Percentiles rank a stretch among this genome's conserved stretches.
These are phyloP conservation scores for Cochlearius cochlearius DNA, from an alignment of 2,113 vertebrate species.

Conservation along the genomic window DNA sequence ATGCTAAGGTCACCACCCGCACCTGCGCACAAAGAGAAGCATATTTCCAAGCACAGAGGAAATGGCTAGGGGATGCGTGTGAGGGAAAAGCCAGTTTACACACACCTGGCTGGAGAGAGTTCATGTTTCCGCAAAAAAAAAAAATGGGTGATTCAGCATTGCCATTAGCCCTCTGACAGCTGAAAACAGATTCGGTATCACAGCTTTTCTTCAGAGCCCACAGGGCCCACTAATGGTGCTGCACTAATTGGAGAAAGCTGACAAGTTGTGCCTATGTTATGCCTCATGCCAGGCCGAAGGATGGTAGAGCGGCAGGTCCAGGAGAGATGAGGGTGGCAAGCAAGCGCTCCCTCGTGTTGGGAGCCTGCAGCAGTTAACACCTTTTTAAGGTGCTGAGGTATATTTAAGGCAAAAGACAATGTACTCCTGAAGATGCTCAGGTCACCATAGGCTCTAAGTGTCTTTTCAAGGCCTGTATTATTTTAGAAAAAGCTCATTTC, in stretches of 20 bases:
- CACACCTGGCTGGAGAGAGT: not conserved
- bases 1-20: not conserved
- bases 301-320: rapidly evolving
- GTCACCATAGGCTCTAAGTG: not conserved
- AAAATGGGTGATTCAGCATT: not conserved
- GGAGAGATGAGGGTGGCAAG: not conserved
- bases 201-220: not conserved
- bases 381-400: not conserved
- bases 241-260: not conserved
- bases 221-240: not conserved
- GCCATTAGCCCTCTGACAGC: not conserved
- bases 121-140: not conserved
- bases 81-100: not conserved
- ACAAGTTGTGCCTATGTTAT: not conserved
- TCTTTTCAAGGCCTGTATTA: not conserved
- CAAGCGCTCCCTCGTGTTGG: not conserved
- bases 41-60: not conserved
- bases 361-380: not conserved
- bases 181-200: not conserved
- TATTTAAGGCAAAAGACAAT: not conserved
- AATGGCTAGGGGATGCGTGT: not conserved
- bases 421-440: not conserved
- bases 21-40: not conserved
- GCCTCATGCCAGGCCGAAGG: not conserved
- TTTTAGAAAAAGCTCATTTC: not conserved